Base-by-base conservation (phyloP, 92 coral and sea anemone species). In the Palythoa grandis region DNA sequence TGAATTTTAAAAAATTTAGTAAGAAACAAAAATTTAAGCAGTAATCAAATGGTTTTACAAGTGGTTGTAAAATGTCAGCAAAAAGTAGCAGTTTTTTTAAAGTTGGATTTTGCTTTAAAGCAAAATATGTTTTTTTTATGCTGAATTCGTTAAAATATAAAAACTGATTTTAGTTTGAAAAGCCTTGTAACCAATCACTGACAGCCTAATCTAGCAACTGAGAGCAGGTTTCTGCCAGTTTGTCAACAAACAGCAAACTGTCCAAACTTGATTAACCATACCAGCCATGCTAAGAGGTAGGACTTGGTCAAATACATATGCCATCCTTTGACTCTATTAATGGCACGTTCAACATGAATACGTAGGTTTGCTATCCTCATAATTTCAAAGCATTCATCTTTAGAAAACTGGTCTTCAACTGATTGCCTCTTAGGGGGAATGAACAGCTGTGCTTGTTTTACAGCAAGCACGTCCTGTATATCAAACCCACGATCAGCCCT, bases 401-500 rank as follows among this genome's bases (percentile, higher is more conserved):
- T 86, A 3, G 90, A 85, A 77, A 91, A 88, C 77, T 88, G 90
- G 77, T 82, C 88, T 19, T 43, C 74, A 56, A 74, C 52, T 17
- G 94, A 88, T 67, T 86, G 80, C 65, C 48, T 63, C 83, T 25
- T 87, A 52, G 93, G 89, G 10, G 91, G 89, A 72, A 92, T 92
- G 78, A 76, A 86, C 80, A 92, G 57, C 70, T 77, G 17, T 47
- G 60, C 92, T 73, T 67, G 69, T 63, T 86, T 90, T 11, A 11
- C 25, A 25, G 93, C 92, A 52, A 88, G 77, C 38, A 90, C 37
- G 65, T 90, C 92, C 68, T 92, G 77, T 48, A 92, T 84, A 2
- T 86, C 91, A 90, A 90, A 92, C 11, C 95, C 93, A 43, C 87
- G 79, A 48, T 88, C 93, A 53, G 92, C 95, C 91, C 88, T 90